Conservation (phyloP, 2,888 invertebrate species). For the Drosophila ustulata region DNA sequence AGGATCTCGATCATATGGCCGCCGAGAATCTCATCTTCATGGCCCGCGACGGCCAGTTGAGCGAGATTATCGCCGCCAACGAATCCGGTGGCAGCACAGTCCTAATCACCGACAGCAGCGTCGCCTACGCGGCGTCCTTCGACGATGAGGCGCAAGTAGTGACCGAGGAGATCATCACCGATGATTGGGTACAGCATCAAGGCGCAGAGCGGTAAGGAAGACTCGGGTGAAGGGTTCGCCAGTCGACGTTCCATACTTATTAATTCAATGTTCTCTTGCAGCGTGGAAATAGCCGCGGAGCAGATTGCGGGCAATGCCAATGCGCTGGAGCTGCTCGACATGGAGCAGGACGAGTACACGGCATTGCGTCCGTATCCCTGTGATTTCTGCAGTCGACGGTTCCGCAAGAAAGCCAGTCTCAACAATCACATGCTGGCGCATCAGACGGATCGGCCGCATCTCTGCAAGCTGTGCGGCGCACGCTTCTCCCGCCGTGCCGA, state of each 20-base stretch:
- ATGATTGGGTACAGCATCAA: constrained; percentile 91
- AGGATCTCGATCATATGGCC: constrained; percentile 87
- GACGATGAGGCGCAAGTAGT: constrained; percentile 88
- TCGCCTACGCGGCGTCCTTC: constrained; percentile 64
- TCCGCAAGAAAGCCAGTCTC: constrained; percentile 92
- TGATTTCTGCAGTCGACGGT: constrained; percentile 93
- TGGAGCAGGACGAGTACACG: constrained; percentile 91
- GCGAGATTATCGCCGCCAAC: constrained; percentile 79
- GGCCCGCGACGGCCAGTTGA: constrained; percentile 86
- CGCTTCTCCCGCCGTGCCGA: constrained; percentile 92
- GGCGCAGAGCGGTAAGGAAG: constrained; percentile 89
- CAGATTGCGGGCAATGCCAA: constrained; percentile 85
- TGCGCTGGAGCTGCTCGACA: constrained; percentile 87
- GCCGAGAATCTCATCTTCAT: constrained; percentile 88
- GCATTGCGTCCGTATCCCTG: constrained; percentile 91
- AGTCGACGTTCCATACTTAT: neutral
- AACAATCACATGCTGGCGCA: constrained; percentile 95
- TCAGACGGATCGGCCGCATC: constrained; percentile 93
- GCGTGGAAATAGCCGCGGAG: constrained; percentile 89
- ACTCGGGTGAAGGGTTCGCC: no score
- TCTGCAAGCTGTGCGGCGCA: constrained; percentile 93
- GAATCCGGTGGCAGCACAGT: constrained; percentile 66
- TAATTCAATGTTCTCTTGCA: constrained; percentile 65
- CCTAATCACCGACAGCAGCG: constrained; percentile 72
- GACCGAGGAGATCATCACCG: constrained; percentile 92